phyloP scores from a whole-genome alignment of 2,113 vertebrate genomes.

The Mustela lutreola region DNA sequence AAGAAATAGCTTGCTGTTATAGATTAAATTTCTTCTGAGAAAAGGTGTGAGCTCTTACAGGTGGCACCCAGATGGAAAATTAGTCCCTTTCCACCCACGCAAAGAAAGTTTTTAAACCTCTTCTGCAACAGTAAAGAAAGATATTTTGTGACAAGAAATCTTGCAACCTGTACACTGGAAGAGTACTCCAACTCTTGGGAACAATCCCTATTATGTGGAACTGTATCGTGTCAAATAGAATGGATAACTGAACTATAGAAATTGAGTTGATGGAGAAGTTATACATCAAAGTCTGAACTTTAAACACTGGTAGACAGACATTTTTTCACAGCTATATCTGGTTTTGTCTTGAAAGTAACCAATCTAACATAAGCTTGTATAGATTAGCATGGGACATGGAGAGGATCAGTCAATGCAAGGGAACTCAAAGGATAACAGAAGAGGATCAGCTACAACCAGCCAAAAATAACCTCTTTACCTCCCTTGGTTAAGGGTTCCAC shows the following conservation, averaged over 20 bases:
- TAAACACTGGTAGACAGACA: background rate
- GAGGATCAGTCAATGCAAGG: background rate
- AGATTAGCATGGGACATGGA: background rate
- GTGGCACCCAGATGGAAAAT: constrained; percentile 71
- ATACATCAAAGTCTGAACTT: constrained; percentile 31
- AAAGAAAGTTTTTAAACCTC: constrained; percentile 64
- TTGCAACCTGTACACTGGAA: constrained; percentile 45
- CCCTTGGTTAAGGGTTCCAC: background rate
- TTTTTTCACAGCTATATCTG: constrained; percentile 11
- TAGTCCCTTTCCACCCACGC: constrained; percentile 20
- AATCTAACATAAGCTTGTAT: background rate
- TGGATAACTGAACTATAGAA: constrained; percentile 40
- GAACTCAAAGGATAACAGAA: background rate
- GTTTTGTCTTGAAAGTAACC: constrained; percentile 58
- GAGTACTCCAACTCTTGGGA: background rate
- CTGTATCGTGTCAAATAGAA: background rate
- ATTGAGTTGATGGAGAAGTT: constrained; percentile 55
- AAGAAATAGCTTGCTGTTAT: constrained; percentile 4
- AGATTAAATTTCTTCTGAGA: constrained; percentile 63
- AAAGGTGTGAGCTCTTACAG: constrained; percentile 73
- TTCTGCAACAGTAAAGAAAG: constrained; percentile 53
- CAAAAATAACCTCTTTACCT: background rate
- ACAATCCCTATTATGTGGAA: background rate
- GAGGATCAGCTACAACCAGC: background rate
- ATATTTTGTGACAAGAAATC: constrained; percentile 48